phyloP scores from a whole-genome alignment of 2,113 vertebrate genomes.

The Calcarius ornatus region DNA sequence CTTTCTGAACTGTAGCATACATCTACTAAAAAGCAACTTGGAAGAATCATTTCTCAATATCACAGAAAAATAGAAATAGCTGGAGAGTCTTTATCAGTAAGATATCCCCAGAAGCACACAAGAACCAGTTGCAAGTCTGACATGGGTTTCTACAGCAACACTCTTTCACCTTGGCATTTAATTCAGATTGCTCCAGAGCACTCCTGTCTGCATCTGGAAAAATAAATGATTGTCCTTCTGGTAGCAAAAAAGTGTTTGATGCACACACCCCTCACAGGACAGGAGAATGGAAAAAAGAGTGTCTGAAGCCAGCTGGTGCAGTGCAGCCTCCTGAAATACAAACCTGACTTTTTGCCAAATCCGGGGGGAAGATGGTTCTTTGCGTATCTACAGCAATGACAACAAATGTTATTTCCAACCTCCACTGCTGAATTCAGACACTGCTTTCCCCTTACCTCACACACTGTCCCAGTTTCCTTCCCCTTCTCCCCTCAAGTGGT shows the following conservation, averaged over 20 bases:
- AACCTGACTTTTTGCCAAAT: background rate
- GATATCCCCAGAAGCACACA: background rate
- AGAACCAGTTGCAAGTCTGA: background rate
- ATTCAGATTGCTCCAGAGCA: background rate
- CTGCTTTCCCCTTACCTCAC: background rate
- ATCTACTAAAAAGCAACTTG: background rate
- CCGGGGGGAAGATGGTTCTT: background rate
- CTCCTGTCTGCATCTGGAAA: background rate
- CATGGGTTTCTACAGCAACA: conserved; percentile 18
- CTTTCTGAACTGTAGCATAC: background rate
- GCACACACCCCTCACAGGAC: background rate
- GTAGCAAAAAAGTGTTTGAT: background rate
- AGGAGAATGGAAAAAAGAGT: background rate
- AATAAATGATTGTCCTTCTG: accelerated
- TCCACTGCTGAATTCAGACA: background rate
- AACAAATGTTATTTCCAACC: background rate
- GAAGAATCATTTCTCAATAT: background rate
- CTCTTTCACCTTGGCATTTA: background rate
- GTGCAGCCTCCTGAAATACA: background rate
- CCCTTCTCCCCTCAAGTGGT: background rate
- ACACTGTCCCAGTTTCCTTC: background rate
- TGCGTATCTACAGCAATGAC: background rate
- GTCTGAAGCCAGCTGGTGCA: background rate
- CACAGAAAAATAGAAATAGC: background rate
- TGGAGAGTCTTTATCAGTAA: background rate